A percentile compares a stretch with the other conserved stretches of the same genome.
Conservation (phyloP, 2,797 vertebrate species). For the Liasis olivaceus region DNA sequence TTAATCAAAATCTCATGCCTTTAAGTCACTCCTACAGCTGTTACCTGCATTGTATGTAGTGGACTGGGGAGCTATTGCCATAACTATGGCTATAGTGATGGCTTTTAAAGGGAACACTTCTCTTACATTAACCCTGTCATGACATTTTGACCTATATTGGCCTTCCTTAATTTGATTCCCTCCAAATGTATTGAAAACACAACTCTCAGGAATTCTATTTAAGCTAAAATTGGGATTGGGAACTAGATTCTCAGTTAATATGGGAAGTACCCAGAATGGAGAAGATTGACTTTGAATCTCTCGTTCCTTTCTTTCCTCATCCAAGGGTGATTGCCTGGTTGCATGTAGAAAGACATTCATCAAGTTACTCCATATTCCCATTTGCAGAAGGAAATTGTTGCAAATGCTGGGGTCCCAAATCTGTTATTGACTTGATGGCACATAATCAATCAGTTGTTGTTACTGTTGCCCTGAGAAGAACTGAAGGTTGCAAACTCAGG, state of each 20-base stretch:
- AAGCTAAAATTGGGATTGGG: neutral
- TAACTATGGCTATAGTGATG: neutral
- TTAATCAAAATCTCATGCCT: neutral
- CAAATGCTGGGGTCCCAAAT: neutral
- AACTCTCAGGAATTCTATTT: neutral
- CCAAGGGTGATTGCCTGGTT: neutral
- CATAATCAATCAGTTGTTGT: neutral
- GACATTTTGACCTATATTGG: neutral
- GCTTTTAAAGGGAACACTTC: neutral
- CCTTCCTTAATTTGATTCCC: neutral
- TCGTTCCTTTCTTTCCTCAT: neutral
- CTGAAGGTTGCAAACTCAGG: neutral
- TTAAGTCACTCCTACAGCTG: neutral
- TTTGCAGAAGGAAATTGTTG: neutral
- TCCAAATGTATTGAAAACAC: neutral
- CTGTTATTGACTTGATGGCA: neutral
- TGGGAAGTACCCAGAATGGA: neutral
- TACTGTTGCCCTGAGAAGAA: neutral
- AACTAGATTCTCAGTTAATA: neutral
- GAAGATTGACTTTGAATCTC: neutral
- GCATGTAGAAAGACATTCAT: neutral
- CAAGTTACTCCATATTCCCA: neutral
- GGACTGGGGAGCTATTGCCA: neutral
- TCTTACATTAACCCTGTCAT: neutral
- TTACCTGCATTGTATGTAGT: neutral